Evolutionary conservation across 2,888 invertebrate genomes (phyloP).

Genomic region (Apamea epomidion): DNA sequence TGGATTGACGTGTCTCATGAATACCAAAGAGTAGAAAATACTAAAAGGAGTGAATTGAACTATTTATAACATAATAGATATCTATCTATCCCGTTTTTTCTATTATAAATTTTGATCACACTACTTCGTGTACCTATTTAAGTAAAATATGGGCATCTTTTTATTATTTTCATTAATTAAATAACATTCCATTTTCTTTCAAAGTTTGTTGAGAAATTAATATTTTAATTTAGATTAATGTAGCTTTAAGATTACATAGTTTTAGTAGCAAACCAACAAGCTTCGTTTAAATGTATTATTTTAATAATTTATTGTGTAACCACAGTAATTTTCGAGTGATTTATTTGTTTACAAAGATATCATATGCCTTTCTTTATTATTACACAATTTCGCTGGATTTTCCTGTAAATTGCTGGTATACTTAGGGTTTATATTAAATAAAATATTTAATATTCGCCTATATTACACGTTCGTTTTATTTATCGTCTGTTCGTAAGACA

Average conservation of each 20-base stretch:
- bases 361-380: slow-evolving; percentile 53
- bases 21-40: slow-evolving; percentile 72
- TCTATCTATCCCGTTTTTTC: slow-evolving; percentile 81
- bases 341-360: slow-evolving; percentile 52
- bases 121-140: slow-evolving; percentile 77
- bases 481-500: background rate
- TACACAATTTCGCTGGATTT: slow-evolving; percentile 72
- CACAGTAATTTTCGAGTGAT: slow-evolving; percentile 33
- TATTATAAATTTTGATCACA: slow-evolving; percentile 80
- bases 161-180: slow-evolving; percentile 67
- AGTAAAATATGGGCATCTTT: slow-evolving; percentile 62
- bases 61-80: slow-evolving; percentile 78
- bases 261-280: slow-evolving; percentile 74
- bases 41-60: slow-evolving; percentile 67
- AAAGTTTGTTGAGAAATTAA: slow-evolving; percentile 80
- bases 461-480: slow-evolving; percentile 76
- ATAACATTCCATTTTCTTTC: slow-evolving; percentile 81
- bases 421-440: slow-evolving; percentile 86
- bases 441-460: slow-evolving; percentile 88
- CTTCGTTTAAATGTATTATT: slow-evolving; percentile 68
- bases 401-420: slow-evolving; percentile 81
- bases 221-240: slow-evolving; percentile 80
- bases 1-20: slow-evolving; percentile 80
- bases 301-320: slow-evolving; percentile 37
- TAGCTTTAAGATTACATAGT: slow-evolving; percentile 81